A percentile compares a stretch with the other conserved stretches of the same genome.
phyloP scores from a whole-genome alignment of 2,888 invertebrate genomes.

The Andrena bucephala region DNA sequence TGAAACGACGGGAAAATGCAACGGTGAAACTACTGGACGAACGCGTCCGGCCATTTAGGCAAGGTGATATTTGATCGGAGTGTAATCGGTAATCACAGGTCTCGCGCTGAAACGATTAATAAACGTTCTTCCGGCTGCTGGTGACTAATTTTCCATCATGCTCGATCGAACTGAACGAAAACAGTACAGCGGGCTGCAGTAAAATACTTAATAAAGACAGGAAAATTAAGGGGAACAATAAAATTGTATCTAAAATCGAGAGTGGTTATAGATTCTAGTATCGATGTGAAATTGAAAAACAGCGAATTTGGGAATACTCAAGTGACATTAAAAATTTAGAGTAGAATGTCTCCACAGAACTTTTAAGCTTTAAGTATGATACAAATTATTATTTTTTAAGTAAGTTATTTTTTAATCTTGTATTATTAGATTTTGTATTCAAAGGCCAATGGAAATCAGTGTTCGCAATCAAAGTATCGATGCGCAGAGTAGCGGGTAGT shows the following conservation, averaged over 20 bases:
- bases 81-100: constrained; percentile 41
- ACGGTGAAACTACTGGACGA: not conserved
- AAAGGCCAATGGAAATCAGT: not conserved
- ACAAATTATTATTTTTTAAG: not conserved
- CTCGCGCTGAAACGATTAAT: constrained; percentile 21
- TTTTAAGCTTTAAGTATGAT: not conserved
- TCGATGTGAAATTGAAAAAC: not conserved
- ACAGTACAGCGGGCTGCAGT: not conserved
- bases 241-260: too few relatives aligned
- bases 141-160: constrained; percentile 25
- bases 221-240: not conserved
- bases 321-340: not conserved
- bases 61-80: constrained; percentile 28
- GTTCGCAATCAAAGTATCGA: constrained; percentile 9
- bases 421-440: not conserved
- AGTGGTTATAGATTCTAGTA: too few relatives aligned
- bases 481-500: not conserved
- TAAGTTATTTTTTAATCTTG: not conserved
- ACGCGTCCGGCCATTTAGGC: not conserved
- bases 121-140: constrained; percentile 8
- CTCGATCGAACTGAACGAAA: constrained; percentile 18
- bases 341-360: not conserved
- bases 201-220: not conserved
- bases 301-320: not conserved
- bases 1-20: constrained; percentile 14